Evolutionary conservation across 1,140 invertebrate species (phyloP), one percentile per base, ranked within the genome.

Genomic region (Epicauta chinensis): DNA sequence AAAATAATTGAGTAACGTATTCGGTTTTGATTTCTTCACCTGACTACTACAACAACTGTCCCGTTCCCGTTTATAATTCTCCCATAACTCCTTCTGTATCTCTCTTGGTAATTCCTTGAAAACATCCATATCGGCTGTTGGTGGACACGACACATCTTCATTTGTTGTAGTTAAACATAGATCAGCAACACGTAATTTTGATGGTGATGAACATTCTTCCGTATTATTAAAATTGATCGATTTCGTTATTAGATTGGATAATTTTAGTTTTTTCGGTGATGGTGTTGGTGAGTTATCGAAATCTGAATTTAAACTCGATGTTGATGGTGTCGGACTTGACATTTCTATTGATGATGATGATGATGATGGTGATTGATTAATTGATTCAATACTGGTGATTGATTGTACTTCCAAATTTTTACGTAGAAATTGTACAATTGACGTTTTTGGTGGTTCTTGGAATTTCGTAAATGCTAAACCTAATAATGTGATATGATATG

Each of bases 381-480:
- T 34, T 11, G 32, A 81, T 56, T 75, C 73, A 48, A 82, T 72
- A 49, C 76, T 80, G 44, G 83, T 76, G 50, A 86, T 75, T 1
- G 83, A 83, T 60, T 87, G 83, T 15, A 86, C 83, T 56, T 83
- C 81, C 11, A 86, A 76, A 60, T 82, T 79, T 58, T 79, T 80
- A 57, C 81, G 77, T 16, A 87, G 71, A 23, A 23, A 23, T 23
- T 23, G 23, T 23, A 23, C 23, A 1, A 23, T 23, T 3, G 23
- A 23, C 23, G 23, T 23, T 7, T 23, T 23, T 23, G 23, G 23
- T 2, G 23, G 23, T 23, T 23, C 23, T 23, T 23, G 79, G 56
- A 89, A 89, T 66, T 89, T 88, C 2, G 83, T 85, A 63, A 89
- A 89, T 10, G 84, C 83, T 55, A 90, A 70, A 15, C 86, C 86